These are phyloP conservation scores for Columba janthina DNA, from an alignment of 2,113 vertebrate species.

Conservation along the genomic window DNA sequence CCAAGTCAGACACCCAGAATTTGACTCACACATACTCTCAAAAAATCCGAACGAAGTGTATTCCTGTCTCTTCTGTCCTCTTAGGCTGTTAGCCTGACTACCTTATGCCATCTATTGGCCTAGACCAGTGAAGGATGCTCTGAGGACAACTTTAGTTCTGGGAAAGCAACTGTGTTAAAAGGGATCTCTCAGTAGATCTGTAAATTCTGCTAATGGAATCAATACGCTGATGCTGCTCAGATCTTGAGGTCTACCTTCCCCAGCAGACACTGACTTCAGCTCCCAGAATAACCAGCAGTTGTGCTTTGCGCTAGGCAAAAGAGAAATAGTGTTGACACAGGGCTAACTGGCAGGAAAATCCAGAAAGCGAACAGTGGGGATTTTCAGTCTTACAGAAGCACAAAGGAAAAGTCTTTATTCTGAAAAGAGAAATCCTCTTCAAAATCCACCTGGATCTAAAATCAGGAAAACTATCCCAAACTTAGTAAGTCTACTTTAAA, in stretches of 20 bases:
- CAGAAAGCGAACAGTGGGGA: neutral
- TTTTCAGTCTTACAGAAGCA: neutral
- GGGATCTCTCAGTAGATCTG: neutral
- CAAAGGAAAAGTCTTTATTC: neutral
- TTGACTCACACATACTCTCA: neutral
- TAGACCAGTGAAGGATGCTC: neutral
- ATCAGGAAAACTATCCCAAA: neutral
- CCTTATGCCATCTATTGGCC: constrained; percentile 64
- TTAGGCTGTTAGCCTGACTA: neutral
- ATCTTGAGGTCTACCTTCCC: constrained; percentile 6
- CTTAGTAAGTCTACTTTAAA: neutral
- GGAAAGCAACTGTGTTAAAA: constrained; percentile 4
- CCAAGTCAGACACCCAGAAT: neutral
- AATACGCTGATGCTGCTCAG: neutral
- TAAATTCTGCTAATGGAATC: constrained; percentile 60
- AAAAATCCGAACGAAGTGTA: neutral
- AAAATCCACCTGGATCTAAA: neutral
- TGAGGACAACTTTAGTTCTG: constrained; percentile 49
- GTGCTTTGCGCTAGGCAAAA: neutral
- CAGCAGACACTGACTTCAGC: neutral
- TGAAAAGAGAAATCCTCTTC: neutral
- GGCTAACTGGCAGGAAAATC: neutral
- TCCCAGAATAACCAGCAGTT: neutral
- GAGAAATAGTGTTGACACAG: neutral
- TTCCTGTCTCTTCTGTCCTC: neutral